A percentile compares a stretch with the other conserved stretches of the same genome.
Evolutionary conservation across 2,888 invertebrate species (phyloP).

Genomic region (Hypercompe scribonia): DNA sequence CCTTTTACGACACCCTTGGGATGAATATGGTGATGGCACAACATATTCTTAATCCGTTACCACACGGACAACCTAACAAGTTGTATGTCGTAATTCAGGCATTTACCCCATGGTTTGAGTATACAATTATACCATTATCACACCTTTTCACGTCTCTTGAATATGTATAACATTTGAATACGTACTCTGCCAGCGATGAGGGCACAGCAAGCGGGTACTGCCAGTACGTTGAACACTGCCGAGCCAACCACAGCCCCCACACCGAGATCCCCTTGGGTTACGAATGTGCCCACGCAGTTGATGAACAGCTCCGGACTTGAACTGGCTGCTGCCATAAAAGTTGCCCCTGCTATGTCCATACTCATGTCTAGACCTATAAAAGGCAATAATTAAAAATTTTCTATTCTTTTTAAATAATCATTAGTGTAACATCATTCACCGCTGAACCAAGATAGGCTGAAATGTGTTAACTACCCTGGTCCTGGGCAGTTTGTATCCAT

Average conservation of each 20-base stretch:
- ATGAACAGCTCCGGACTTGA: slow-evolving; percentile 95
- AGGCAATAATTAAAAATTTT: background rate
- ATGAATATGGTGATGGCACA: too few species aligned
- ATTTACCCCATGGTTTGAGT: background rate
- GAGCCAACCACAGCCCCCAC: slow-evolving; percentile 92
- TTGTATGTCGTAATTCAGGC: background rate
- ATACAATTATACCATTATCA: background rate
- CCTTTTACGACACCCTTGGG: too few species aligned
- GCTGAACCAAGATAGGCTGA: too few species aligned
- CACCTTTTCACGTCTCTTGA: background rate
- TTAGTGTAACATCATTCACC: too few species aligned
- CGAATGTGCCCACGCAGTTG: slow-evolving; percentile 93
- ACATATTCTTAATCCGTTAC: too few species aligned
- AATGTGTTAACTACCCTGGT: too few species aligned
- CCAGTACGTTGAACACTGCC: slow-evolving; percentile 92
- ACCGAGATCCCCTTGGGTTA: slow-evolving; percentile 91
- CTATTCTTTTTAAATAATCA: too few species aligned
- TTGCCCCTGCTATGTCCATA: slow-evolving; percentile 94
- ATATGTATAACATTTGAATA: background rate
- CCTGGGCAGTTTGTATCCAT: too few species aligned
- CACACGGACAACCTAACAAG: too few species aligned
- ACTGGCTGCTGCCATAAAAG: slow-evolving; percentile 96
- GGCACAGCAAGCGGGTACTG: slow-evolving; percentile 92
- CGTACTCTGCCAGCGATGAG: slow-evolving; percentile 86
- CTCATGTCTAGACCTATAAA: slow-evolving; percentile 87